A percentile compares a stretch with the other conserved stretches of the same genome.
phyloP scores from a whole-genome alignment of 2,113 vertebrate species.

The Actinemys pallida region DNA sequence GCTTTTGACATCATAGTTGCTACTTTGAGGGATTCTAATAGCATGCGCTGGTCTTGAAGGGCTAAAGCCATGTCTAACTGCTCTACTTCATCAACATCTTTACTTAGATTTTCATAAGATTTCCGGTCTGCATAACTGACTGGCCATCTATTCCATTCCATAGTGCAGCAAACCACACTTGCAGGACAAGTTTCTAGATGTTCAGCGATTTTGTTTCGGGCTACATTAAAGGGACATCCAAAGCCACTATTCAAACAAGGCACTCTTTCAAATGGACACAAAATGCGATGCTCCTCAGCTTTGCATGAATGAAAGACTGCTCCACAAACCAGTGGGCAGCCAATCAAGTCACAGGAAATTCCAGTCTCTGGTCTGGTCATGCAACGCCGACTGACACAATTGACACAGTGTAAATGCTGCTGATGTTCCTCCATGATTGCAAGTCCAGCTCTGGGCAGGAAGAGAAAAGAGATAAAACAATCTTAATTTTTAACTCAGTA shows the following conservation, averaged over 20 bases:
- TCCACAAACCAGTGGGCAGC: slow-evolving; percentile 92
- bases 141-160: slow-evolving; percentile 99
- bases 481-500: background rate
- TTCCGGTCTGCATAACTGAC: slow-evolving; percentile 94
- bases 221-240: slow-evolving; percentile 90
- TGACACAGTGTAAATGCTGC: slow-evolving; percentile 90
- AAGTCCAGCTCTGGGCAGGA: slow-evolving; percentile 72
- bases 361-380: slow-evolving; percentile 88
- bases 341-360: slow-evolving; percentile 89
- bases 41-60: slow-evolving; percentile 95
- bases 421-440: slow-evolving; percentile 83
- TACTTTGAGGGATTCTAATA: slow-evolving; percentile 94
- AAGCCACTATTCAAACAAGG: slow-evolving; percentile 94
- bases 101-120: slow-evolving; percentile 93
- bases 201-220: slow-evolving; percentile 91
- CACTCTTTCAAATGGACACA: slow-evolving; percentile 93
- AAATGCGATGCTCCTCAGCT: slow-evolving; percentile 89
- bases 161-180: slow-evolving; percentile 96
- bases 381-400: slow-evolving; percentile 93
- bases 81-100: slow-evolving; percentile 92
- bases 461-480: slow-evolving; percentile 39
- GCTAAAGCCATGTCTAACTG: slow-evolving; percentile 97
- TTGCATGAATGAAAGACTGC: slow-evolving; percentile 96
- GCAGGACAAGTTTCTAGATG: slow-evolving; percentile 95
- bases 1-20: slow-evolving; percentile 90